Conservation (phyloP, 2,888 invertebrate species). For the Pardosa pseudoannulata region DNA sequence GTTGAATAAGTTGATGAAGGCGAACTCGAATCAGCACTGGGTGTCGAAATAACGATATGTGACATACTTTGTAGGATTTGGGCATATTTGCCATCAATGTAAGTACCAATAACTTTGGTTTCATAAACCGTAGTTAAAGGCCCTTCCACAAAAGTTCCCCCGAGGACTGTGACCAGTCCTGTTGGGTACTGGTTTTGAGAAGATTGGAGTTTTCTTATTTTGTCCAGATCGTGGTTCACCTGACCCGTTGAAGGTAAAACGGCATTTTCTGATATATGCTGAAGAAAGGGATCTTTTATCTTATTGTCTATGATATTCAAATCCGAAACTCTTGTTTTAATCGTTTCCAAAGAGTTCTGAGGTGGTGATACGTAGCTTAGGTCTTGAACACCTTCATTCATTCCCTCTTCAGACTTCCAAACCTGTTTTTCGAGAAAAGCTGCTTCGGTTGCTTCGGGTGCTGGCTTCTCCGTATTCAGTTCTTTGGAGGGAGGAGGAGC, state of each 20-base stretch:
- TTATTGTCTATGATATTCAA: slow-evolving; percentile 47
- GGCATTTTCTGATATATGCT: slow-evolving; percentile 65
- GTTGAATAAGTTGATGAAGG: slow-evolving; percentile 37
- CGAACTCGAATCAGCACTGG: neutral
- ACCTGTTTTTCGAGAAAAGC: slow-evolving; percentile 17
- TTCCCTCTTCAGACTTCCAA: slow-evolving; percentile 16
- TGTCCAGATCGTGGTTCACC: slow-evolving; percentile 49
- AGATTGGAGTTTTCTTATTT: slow-evolving; percentile 37
- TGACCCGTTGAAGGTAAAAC: slow-evolving; percentile 58
- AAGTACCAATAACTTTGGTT: slow-evolving; percentile 91
- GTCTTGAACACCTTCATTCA: slow-evolving; percentile 39
- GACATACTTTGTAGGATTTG: slow-evolving; percentile 91
- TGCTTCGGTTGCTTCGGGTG: slow-evolving; percentile 20
- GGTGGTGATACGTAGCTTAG: slow-evolving; percentile 41
- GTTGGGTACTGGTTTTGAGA: slow-evolving; percentile 80
- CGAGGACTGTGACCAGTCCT: slow-evolving; percentile 89
- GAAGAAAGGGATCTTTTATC: slow-evolving; percentile 55
- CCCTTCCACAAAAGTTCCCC: slow-evolving; percentile 89
- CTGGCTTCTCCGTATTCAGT: slow-evolving; percentile 10
- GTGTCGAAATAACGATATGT: slow-evolving; percentile 76
- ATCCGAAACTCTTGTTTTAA: slow-evolving; percentile 39
- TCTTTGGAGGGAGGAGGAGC: slow-evolving; percentile 18
- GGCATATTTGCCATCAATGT: slow-evolving; percentile 86
- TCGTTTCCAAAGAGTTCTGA: slow-evolving; percentile 34
- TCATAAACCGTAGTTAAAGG: slow-evolving; percentile 90